Conservation (phyloP, 2,888 invertebrate genomes). For the Tenthredo mesomela region DNA sequence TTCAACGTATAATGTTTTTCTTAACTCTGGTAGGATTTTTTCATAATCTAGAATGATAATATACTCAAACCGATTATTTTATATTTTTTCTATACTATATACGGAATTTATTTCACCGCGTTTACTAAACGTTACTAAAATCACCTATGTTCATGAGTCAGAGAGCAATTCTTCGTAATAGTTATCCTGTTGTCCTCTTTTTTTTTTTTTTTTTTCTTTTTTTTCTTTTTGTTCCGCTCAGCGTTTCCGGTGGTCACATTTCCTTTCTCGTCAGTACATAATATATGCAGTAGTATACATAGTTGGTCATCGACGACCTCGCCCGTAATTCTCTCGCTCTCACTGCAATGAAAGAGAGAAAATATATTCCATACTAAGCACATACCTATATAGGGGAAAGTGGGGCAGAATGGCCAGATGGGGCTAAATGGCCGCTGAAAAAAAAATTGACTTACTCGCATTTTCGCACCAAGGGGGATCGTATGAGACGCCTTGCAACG, state of each 20-base stretch:
- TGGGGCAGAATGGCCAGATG: too few species aligned
- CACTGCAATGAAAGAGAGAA: not conserved
- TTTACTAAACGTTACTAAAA: not conserved
- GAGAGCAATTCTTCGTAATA: not conserved
- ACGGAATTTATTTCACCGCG: not conserved
- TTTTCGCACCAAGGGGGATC: too few species aligned
- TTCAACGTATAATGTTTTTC: too few species aligned
- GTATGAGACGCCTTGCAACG: too few species aligned
- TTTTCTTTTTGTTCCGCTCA: not conserved
- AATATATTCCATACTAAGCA: not conserved
- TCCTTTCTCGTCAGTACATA: constrained; percentile 21
- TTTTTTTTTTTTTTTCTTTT: not conserved
- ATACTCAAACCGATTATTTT: not conserved
- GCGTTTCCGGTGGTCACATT: constrained; percentile 31
- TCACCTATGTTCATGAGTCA: not conserved
- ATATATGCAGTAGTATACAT: not conserved
- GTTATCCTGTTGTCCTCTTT: not conserved
- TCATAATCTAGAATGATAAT: not conserved
- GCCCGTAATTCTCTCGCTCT: constrained; percentile 6
- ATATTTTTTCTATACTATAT: not conserved
- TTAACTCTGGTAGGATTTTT: not conserved
- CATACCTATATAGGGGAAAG: too few species aligned
- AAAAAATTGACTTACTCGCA: too few species aligned
- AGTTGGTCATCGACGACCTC: not conserved
- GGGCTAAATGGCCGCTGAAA: too few species aligned